phyloP scores from a whole-genome alignment of 2,888 invertebrate species.

The Trachelus troglodyta region DNA sequence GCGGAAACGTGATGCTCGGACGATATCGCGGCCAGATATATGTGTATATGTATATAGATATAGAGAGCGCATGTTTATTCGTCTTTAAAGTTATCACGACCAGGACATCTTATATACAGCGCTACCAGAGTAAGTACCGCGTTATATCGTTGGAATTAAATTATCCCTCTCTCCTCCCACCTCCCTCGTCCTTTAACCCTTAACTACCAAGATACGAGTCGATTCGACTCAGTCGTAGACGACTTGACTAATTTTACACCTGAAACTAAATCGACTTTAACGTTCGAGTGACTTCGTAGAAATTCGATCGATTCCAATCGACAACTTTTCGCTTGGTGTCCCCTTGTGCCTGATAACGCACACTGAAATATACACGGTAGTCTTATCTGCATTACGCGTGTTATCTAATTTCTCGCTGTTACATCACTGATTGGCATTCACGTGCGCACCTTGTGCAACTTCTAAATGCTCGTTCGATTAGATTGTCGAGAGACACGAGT shows the following conservation, averaged over 20 bases:
- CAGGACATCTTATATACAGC: neutral
- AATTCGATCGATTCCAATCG: neutral
- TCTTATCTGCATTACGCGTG: neutral
- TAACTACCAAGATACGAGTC: neutral
- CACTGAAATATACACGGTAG: neutral
- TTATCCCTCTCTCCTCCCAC: neutral
- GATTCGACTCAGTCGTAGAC: neutral
- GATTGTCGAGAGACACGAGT: neutral
- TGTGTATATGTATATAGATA: too few species aligned
- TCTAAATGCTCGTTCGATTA: neutral
- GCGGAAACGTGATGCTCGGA: neutral
- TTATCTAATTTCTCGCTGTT: neutral
- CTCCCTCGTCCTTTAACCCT: neutral
- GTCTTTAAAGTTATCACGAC: neutral
- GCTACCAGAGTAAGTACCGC: neutral
- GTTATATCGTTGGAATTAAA: neutral
- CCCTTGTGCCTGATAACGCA: neutral
- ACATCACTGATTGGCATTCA: neutral
- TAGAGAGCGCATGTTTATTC: neutral
- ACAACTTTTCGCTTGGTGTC: neutral
- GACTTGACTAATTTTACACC: neutral
- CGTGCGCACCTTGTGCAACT: neutral
- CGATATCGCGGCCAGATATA: neutral
- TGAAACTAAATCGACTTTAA: neutral
- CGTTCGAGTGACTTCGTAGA: neutral